Evolutionary conservation across 2,113 vertebrate genomes (phyloP).

Genomic region (Corynorhinus townsendii): DNA sequence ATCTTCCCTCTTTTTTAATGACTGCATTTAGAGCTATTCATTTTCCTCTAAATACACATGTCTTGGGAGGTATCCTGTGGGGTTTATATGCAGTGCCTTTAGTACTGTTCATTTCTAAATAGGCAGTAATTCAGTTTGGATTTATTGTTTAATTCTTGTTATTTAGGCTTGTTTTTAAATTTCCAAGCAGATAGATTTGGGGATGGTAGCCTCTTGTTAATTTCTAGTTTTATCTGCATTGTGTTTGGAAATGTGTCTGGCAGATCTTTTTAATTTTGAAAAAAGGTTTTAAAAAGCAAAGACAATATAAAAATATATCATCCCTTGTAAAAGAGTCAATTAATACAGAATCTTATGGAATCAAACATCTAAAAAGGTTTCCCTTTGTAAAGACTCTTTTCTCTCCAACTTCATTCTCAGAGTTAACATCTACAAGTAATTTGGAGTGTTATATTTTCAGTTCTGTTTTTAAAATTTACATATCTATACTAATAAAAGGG

Average conservation of each 20-base stretch:
- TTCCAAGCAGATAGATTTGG: constrained; percentile 8
- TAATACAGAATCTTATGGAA: background rate
- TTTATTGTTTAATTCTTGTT: constrained; percentile 55
- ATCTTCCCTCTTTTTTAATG: background rate
- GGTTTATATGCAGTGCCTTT: constrained; percentile 1
- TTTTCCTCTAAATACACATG: background rate
- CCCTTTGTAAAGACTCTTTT: background rate
- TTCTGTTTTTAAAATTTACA: background rate
- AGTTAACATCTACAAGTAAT: background rate
- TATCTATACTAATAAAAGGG: background rate
- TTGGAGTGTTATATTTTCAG: background rate
- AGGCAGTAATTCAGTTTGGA: constrained; percentile 46
- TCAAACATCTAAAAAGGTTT: background rate
- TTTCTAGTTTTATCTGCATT: constrained; percentile 9
- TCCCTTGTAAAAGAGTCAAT: background rate
- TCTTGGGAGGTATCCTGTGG: constrained; percentile 39
- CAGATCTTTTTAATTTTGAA: constrained; percentile 6
- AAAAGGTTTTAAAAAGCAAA: constrained; percentile 32
- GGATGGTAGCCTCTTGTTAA: background rate
- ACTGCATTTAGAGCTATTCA: background rate
- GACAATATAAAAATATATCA: background rate
- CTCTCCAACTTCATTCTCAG: background rate
- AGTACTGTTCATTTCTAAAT: constrained; percentile 43
- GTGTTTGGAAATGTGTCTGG: background rate
- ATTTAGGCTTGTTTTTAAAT: constrained; percentile 51